Evolutionary conservation across 2,888 invertebrate genomes (phyloP).

Genomic region (Sinodicranocentrus sp.): DNA sequence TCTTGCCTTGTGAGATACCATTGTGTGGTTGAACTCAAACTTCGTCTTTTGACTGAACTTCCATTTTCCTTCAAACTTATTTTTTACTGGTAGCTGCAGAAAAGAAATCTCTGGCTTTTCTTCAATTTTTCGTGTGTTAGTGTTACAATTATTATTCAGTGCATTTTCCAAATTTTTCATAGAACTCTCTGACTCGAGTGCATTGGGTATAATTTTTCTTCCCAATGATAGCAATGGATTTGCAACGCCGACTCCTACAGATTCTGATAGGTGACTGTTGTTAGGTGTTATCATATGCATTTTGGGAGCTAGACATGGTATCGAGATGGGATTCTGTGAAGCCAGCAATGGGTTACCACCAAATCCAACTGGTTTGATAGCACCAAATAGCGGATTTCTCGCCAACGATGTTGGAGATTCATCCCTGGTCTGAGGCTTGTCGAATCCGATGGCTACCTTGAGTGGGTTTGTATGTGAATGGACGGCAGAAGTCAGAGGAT

Average conservation of each 20-base stretch:
- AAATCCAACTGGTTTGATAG: not conserved
- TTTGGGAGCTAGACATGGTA: not conserved
- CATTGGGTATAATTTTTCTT: not conserved
- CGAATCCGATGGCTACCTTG: not conserved
- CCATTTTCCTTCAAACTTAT: too few relatives aligned
- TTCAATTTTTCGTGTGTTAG: too few relatives aligned
- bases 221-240: conserved; percentile 27
- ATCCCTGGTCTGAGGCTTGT: not conserved
- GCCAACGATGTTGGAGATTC: conserved; percentile 30
- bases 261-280: not conserved
- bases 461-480: conserved; percentile 13
- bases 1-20: not conserved
- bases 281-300: conserved; percentile 21
- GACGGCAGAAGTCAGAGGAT: not conserved
- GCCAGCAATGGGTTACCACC: conserved; percentile 42
- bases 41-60: conserved; percentile 30
- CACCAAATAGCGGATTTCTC: conserved; percentile 9
- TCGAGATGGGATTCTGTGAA: conserved; percentile 26
- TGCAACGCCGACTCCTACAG: not conserved
- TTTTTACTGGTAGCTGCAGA: too few relatives aligned
- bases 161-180: not conserved
- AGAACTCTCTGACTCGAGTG: not conserved
- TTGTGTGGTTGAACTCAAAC: conserved; percentile 23
- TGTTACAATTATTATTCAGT: too few relatives aligned
- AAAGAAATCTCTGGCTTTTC: too few relatives aligned